These are phyloP conservation scores for Anarsia innoxiella DNA, from an alignment of 2,888 invertebrate genomes.

Conservation along the genomic window DNA sequence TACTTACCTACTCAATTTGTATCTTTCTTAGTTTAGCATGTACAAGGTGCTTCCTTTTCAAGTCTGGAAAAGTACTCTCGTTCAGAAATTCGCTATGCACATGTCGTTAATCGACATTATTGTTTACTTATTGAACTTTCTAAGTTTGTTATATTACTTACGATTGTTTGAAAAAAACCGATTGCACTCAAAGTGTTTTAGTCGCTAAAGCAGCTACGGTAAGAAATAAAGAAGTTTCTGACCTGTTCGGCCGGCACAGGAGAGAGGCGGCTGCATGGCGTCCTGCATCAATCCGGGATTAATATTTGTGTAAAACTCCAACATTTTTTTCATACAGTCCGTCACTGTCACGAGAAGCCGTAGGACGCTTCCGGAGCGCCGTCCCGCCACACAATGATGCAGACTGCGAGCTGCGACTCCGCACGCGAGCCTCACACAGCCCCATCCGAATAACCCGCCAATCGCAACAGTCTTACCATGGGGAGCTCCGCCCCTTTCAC, in stretches of 20 bases:
- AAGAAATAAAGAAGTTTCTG: constrained; percentile 27
- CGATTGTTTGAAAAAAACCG: too few species aligned
- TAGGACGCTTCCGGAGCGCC: constrained; percentile 34
- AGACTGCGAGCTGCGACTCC: constrained; percentile 21
- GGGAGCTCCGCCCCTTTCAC: constrained; percentile 45
- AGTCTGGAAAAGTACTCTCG: too few species aligned
- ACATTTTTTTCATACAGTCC: constrained; percentile 68
- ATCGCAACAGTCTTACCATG: constrained; percentile 30
- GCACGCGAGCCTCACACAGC: constrained; percentile 23
- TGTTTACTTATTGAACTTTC: too few species aligned
- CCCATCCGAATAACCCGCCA: constrained; percentile 41
- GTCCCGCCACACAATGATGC: constrained; percentile 42
- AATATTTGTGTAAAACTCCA: constrained; percentile 81
- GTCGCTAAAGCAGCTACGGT: neutral
- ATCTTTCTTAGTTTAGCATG: too few species aligned
- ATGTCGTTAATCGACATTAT: too few species aligned
- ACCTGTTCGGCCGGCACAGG: constrained; percentile 81
- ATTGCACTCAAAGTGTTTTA: too few species aligned
- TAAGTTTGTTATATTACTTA: too few species aligned
- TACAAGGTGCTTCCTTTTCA: too few species aligned
- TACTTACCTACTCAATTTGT: too few species aligned
- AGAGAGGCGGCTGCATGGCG: constrained; percentile 71
- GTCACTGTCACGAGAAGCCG: constrained; percentile 28
- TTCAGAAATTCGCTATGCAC: too few species aligned
- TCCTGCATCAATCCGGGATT: constrained; percentile 77